Conservation (phyloP, 2,797 vertebrate genomes). For the Phrynocephalus vlangalii region DNA sequence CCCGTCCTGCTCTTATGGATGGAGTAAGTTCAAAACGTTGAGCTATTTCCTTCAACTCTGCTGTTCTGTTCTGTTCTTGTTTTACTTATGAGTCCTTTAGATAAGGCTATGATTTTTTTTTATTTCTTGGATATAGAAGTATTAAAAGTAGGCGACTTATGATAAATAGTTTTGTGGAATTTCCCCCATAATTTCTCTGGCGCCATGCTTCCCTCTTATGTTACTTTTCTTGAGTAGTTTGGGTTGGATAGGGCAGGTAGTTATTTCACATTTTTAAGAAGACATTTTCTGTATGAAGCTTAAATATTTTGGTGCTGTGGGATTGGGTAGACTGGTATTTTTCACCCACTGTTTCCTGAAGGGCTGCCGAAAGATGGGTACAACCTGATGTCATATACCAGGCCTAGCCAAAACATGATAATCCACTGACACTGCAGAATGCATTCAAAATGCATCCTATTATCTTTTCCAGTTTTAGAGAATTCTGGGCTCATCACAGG, state of each 20-base stretch:
- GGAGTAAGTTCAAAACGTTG: slow-evolving; percentile 61
- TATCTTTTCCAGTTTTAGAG: not conserved
- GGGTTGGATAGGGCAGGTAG: not conserved
- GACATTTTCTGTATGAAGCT: slow-evolving; percentile 42
- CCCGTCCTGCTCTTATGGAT: slow-evolving; percentile 18
- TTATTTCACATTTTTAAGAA: slow-evolving; percentile 15
- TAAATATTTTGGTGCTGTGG: not conserved
- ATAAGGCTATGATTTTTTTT: slow-evolving; percentile 37
- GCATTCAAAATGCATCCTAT: not conserved
- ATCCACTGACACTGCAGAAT: not conserved
- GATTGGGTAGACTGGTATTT: not conserved
- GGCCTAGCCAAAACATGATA: not conserved
- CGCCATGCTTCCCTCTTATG: slow-evolving; percentile 31
- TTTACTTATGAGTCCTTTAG: not conserved
- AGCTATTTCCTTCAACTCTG: not conserved
- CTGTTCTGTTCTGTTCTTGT: not conserved
- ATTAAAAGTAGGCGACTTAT: not conserved
- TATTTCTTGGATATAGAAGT: slow-evolving; percentile 36
- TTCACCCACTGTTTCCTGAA: not conserved
- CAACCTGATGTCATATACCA: not conserved
- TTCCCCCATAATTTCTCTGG: slow-evolving; percentile 41
- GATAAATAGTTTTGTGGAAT: slow-evolving; percentile 59
- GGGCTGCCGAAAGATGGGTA: not conserved
- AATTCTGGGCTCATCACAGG: not conserved
- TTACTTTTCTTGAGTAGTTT: slow-evolving; percentile 44